A percentile compares a stretch with the other conserved stretches of the same genome.
Evolutionary conservation across 1,140 invertebrate species (phyloP).

Genomic region (Ceratina calcarata): DNA sequence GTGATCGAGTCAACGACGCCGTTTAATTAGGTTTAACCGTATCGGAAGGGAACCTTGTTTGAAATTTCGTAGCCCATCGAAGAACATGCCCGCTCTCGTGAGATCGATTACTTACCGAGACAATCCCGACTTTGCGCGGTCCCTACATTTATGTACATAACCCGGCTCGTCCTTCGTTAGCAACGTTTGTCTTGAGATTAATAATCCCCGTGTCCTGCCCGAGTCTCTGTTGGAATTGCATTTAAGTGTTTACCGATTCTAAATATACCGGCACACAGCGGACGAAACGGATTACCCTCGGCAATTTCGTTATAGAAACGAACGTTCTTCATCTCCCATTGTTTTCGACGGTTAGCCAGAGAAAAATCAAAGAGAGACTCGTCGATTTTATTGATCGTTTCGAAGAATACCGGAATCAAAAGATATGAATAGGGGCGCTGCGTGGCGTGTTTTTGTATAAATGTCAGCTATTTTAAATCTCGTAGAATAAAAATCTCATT

Average conservation of each 20-base stretch:
- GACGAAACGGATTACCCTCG: not conserved
- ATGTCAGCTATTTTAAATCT: not conserved
- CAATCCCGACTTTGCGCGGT: slow-evolving; percentile 33
- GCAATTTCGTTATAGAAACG: not conserved
- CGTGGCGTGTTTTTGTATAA: not conserved
- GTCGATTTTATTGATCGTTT: not conserved
- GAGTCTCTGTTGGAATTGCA: slow-evolving; percentile 28
- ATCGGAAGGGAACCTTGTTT: no score
- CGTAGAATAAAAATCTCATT: not conserved
- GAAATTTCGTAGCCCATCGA: no score
- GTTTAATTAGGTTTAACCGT: no score
- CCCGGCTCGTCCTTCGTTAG: slow-evolving; percentile 46
- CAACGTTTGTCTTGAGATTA: slow-evolving; percentile 48
- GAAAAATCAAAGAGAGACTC: not conserved
- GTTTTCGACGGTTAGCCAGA: not conserved
- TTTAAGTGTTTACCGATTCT: slow-evolving; percentile 44
- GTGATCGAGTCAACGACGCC: no score
- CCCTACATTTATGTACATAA: slow-evolving; percentile 39
- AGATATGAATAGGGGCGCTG: not conserved
- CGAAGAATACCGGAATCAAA: not conserved
- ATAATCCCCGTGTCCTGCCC: slow-evolving; percentile 24
- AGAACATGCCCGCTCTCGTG: slow-evolving; percentile 9
- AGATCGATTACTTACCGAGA: slow-evolving; percentile 35
- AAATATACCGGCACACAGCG: slow-evolving; percentile 16
- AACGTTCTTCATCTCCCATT: not conserved